Evolutionary conservation across 1,140 invertebrate species (phyloP), one percentile per base, ranked within the genome.

Genomic region (Riptortus pedestris): DNA sequence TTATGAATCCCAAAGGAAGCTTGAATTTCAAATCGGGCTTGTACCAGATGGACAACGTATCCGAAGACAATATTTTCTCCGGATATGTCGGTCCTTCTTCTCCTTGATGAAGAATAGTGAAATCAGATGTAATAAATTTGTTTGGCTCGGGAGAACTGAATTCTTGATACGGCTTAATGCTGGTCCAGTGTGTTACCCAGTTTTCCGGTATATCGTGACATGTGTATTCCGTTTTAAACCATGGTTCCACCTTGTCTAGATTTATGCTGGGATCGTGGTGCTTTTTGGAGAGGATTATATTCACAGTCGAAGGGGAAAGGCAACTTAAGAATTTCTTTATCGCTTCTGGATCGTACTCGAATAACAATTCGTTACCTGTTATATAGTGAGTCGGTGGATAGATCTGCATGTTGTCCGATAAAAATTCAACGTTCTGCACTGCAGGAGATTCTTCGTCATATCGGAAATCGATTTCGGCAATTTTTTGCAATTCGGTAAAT

Each of bases 11-110:
- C 60, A 87, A 86, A 0, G 93, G 93, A n/a, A 91, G 76, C 3
- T 85, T 77, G 73, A 92, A 96, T 70, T 87, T 90, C 43, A 85
- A 81, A 73, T 96, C 93, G 59, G 86, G 83, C 63, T 88, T 86
- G 73, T 87, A 93, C 91, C 91, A 96, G 29, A 95, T 69, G 71
- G 90, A 87, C 63, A 81, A 75, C 22, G 81, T 72, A 63, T 79
- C 73, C 47, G 83, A 81, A 47, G 79, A 77, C 4, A 81, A 74
- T 11, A 90, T 76, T 69, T 85, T 82, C 45, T 77, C 74, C 0
- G 88, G 88, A 71, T 83, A 83, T 24, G 16, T 2, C 22, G 51
- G 20, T 24, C 51, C 24, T 14, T 55, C 51, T 3, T 5, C 12
- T 22, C 75, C 71, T 70, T 69, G 0, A 71, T 69, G 7, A 18